phyloP scores from a whole-genome alignment of 2,113 vertebrate genomes.

The Protobothrops flavoviridis region DNA sequence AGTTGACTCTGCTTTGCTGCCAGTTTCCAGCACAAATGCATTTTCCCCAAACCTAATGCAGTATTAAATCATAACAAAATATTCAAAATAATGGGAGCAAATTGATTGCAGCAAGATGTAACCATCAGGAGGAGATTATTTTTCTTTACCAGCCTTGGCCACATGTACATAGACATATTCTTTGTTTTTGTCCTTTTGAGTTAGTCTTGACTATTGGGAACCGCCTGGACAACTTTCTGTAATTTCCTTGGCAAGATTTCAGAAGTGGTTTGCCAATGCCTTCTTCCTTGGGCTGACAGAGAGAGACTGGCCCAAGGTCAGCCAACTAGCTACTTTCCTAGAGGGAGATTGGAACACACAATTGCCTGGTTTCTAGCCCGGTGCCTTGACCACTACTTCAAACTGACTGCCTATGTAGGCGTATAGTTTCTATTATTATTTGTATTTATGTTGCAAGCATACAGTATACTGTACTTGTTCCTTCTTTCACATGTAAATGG shows the following conservation, averaged over 20 bases:
- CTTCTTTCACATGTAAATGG: not conserved
- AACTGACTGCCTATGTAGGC: not conserved
- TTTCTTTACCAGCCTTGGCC: not conserved
- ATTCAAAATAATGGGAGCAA: not conserved
- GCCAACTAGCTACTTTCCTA: not conserved
- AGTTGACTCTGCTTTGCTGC: not conserved
- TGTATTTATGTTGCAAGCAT: not conserved
- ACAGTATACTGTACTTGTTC: not conserved
- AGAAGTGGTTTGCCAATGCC: not conserved
- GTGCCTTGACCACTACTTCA: not conserved
- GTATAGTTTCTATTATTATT: not conserved
- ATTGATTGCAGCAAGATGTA: not conserved
- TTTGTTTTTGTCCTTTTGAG: not conserved
- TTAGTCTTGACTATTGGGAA: not conserved
- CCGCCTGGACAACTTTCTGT: not conserved
- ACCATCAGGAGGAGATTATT: not conserved
- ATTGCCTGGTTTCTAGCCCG: not conserved
- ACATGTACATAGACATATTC: not conserved
- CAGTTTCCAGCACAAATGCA: not conserved
- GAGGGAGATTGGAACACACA: not conserved
- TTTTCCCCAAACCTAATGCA: not conserved
- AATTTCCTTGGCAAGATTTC: not conserved
- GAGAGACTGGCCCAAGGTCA: not conserved
- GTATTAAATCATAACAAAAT: not conserved
- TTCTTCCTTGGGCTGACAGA: not conserved